Percentiles rank a stretch among this genome's conserved stretches.
These are phyloP conservation scores for Trichonephila clavata DNA, from an alignment of 1,140 invertebrate genomes.

Conservation along the genomic window DNA sequence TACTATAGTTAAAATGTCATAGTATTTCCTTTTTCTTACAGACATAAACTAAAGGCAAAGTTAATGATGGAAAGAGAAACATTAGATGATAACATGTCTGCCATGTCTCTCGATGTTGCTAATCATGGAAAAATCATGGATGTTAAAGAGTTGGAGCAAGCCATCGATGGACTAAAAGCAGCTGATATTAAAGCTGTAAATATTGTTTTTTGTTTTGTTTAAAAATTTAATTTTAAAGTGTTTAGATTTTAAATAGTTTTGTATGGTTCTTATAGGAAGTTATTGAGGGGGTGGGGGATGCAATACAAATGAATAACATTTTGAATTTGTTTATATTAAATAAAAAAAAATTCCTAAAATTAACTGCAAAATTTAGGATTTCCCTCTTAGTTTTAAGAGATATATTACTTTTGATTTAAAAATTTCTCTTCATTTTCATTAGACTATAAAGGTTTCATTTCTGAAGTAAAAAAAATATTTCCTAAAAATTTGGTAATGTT, in stretches of 20 bases:
- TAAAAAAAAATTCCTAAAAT: too few relatives aligned
- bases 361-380: too few relatives aligned
- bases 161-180: conserved; percentile 86
- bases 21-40: conserved; percentile 39
- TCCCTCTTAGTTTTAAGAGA: too few relatives aligned
- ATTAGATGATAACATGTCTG: conserved; percentile 83
- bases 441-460: background rate
- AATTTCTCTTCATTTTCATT: too few relatives aligned
- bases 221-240: background rate
- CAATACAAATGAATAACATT: too few relatives aligned
- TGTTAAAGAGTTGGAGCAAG: conserved; percentile 82
- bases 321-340: background rate
- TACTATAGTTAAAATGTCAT: too few relatives aligned
- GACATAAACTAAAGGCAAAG: conserved; percentile 84
- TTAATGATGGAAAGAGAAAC: conserved; percentile 85
- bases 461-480: background rate
- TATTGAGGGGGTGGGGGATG: background rate
- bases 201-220: background rate
- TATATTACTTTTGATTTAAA: too few relatives aligned
- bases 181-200: conserved; percentile 84
- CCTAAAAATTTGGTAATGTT: background rate
- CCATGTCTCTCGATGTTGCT: conserved; percentile 86
- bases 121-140: conserved; percentile 83
- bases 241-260: background rate
- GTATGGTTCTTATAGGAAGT: background rate